Evolutionary conservation across 2,888 invertebrate genomes (phyloP).

Genomic region (Chrysotoxum bicinctum): DNA sequence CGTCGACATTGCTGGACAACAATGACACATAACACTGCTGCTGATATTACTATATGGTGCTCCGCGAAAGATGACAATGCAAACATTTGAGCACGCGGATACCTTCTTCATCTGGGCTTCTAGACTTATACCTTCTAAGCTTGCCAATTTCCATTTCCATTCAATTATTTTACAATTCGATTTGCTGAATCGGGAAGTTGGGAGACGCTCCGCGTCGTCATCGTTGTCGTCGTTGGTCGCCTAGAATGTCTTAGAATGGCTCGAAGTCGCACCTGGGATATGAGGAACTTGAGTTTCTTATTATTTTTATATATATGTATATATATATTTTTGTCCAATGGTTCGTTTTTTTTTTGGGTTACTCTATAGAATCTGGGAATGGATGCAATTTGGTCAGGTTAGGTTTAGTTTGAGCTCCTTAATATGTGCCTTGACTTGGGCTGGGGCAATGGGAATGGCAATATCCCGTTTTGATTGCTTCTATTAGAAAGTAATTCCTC

Average conservation of each 20-base stretch:
- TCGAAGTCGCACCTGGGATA: conserved; percentile 69
- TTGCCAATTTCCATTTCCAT: conserved; percentile 74
- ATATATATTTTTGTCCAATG: not conserved
- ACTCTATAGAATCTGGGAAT: conserved; percentile 63
- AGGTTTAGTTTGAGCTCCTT: conserved; percentile 57
- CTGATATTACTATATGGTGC: not conserved
- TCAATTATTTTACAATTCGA: conserved; percentile 75
- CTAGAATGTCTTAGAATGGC: conserved; percentile 62
- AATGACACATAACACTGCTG: conserved; percentile 68
- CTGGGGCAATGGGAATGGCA: conserved; percentile 65
- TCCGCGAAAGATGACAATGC: conserved; percentile 68
- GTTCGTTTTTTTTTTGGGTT: conserved; percentile 10
- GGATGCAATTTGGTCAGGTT: conserved; percentile 68
- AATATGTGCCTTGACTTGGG: conserved; percentile 48
- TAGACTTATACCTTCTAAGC: conserved; percentile 2
- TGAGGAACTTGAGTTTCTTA: conserved; percentile 38
- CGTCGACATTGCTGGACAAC: conserved; percentile 57
- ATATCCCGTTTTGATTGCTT: conserved; percentile 73
- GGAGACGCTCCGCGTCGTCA: conserved; percentile 44
- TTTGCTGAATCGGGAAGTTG: conserved; percentile 73
- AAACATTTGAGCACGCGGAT: conserved; percentile 46
- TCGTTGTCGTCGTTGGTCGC: conserved; percentile 31
- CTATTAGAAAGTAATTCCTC: conserved; percentile 73
- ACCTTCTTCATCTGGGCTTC: conserved; percentile 28
- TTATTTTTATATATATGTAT: not conserved